Conservation (phyloP, 2,888 invertebrate genomes). For the Lymantria monacha region DNA sequence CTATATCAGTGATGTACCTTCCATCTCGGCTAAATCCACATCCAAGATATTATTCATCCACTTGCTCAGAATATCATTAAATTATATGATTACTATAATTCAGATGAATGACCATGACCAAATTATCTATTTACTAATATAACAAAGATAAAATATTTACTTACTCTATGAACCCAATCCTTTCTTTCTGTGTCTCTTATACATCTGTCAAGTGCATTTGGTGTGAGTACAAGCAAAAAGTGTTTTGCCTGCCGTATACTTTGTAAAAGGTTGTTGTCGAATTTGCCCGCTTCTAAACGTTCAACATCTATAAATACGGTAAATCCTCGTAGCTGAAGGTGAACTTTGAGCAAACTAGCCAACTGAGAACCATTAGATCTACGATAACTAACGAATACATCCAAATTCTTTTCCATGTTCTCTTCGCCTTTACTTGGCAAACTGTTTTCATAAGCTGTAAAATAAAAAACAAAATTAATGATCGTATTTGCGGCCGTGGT, state of each 20-base stretch:
- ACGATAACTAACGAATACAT: conserved; percentile 99
- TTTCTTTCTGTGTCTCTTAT: conserved; percentile 95
- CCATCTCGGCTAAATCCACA: background rate
- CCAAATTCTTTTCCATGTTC: conserved; percentile 93
- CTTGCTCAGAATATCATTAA: no score
- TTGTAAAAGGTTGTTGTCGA: conserved; percentile 98
- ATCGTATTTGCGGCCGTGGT: background rate
- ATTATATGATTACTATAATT: no score
- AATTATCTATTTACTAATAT: no score
- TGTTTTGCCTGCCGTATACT: conserved; percentile 98
- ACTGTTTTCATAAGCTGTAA: conserved; percentile 84
- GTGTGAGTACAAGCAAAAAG: conserved; percentile 97
- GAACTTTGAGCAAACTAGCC: conserved; percentile 97
- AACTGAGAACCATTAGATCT: conserved; percentile 98
- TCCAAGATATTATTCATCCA: background rate
- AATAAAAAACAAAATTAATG: conserved; percentile 5
- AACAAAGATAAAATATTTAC: conserved; percentile 37
- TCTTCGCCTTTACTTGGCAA: conserved; percentile 87
- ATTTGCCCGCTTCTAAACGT: conserved; percentile 98
- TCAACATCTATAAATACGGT: conserved; percentile 99
- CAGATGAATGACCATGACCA: no score
- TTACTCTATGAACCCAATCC: conserved; percentile 99
- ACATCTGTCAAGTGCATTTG: conserved; percentile 96
- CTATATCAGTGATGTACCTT: no score
- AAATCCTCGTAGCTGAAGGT: conserved; percentile 96